Base-by-base conservation (phyloP, 2,113 vertebrate genomes). In the Tupaia chinensis region DNA sequence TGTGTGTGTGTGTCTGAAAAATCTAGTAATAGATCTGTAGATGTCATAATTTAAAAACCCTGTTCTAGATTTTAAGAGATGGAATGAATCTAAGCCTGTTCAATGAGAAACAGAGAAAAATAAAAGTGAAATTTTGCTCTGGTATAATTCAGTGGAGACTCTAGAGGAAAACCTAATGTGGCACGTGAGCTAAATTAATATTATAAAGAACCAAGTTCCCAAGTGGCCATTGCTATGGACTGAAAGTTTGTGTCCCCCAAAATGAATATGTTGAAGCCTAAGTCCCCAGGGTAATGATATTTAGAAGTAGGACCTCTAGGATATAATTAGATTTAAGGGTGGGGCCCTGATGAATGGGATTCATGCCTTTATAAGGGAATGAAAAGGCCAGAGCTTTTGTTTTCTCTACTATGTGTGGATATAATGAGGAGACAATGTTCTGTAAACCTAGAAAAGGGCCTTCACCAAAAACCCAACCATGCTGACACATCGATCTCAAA, bases 201-300 rank as follows among this genome's bases (percentile, higher is more conserved):
- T 74, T 93, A 93, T 81, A 74, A 91, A 89, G 20, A 86, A 27
- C 63, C 73, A 78, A 23, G 16, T 86, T 86, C 17, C 56, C 86
- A 87, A 79, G 23, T 65, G 15, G 2, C 54, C 83, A 63, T 70
- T 78, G 8, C 27, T 85, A 72, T 63, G 14, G 56, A 65, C 22
- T 65, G 44, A 56, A 72, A 63, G 44, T 34, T 89, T 79, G 12
- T 65, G 34, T 85, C n/a, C 5, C 56, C 9, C 22, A 54, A 84
- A 54, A 69, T 78, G 23, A 32, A 20, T 44, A 60, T 61, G 11
- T 29, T 61, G 20, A 63, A 84, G 70, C 15, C 27, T 60, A 61
- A 53, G 32, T 70, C 7, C 63, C 16, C 34, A 61, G 1, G n/a
- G 1, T 61, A 54, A 69, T 53, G 5, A 1, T 27, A 78, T 61